Base-by-base conservation (phyloP, 1,140 invertebrate genomes). In the Drosophila equinoxialis region DNA sequence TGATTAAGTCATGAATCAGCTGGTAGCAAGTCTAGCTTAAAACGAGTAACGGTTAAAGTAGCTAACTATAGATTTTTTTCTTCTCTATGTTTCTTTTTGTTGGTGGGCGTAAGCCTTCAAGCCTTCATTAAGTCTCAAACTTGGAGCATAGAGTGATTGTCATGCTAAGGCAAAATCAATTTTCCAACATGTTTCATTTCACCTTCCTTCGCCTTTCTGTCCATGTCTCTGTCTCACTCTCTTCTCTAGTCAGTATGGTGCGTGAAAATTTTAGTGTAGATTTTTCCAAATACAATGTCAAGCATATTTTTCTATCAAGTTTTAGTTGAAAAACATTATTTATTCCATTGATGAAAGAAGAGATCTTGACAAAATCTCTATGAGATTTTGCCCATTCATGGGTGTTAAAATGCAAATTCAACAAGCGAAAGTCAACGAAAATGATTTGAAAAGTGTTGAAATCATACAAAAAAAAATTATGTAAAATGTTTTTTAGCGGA, bases 1-100 rank as follows among this genome's bases (percentile, higher is more conserved):
- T 87, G 83, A 86, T 86, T 86, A 86, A 86, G 85, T 76, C 84
- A 89, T 89, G 84, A 90, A 89, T 89, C 84, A 89, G 80, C 65
- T 89, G 71, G 79, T 51, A 51, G 45, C 60, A 26, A 45, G 41
- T 6, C 45, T 51, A 17, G 26, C 42, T 17, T 7, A 30, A 30
- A 48, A 64, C 67, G 65, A 51, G 55, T 82, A 81, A 81, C 79
- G 80, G 68, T 70, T 75, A 60, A 71, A 64, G 58, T 71, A 57
- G 51, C 72, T 79, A 87, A 86, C 82, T 81, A 79, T 75, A 75
- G 78, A 74, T 79, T 71, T 75, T 57, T 51, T 1, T 6, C 64
- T 55, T 63, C 67, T 74, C 65, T 68, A 65, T 68, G n/a, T 72
- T 30, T 55, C 37, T 63, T 54, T 65, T 70, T 65, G 80, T 69